Conservation (phyloP, 2,888 invertebrate species). For the Hydroisotoma schaefferi region DNA sequence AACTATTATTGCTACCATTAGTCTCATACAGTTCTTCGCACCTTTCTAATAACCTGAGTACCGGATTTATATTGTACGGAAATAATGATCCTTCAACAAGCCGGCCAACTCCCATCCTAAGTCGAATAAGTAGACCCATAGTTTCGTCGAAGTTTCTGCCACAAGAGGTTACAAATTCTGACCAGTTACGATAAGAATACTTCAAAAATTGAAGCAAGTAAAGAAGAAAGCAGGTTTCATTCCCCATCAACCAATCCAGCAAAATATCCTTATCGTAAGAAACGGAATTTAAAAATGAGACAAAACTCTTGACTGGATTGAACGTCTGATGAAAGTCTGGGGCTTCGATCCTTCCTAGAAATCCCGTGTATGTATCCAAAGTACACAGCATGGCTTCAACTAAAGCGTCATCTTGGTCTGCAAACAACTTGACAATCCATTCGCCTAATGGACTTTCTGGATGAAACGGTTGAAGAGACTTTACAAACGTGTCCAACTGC, state of each 20-base stretch:
- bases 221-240: slow-evolving; percentile 83
- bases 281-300: slow-evolving; percentile 78
- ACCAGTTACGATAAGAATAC: slow-evolving; percentile 77
- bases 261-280: slow-evolving; percentile 76
- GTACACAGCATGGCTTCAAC: slow-evolving; percentile 91
- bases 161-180: slow-evolving; percentile 74
- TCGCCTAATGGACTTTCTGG: slow-evolving; percentile 83
- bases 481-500: slow-evolving; percentile 76
- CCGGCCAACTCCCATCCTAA: slow-evolving; percentile 75
- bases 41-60: slow-evolving; percentile 73
- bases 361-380: slow-evolving; percentile 78
- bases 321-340: slow-evolving; percentile 64
- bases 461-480: slow-evolving; percentile 75
- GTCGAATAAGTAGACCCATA: slow-evolving; percentile 75
- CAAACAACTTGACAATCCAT: slow-evolving; percentile 81
- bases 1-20: slow-evolving; percentile 55
- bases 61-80: slow-evolving; percentile 86
- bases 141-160: slow-evolving; percentile 71
- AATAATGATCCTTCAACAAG: slow-evolving; percentile 77
- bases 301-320: slow-evolving; percentile 80
- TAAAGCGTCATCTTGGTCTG: slow-evolving; percentile 85
- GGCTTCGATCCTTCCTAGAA: slow-evolving; percentile 52
- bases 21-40: slow-evolving; percentile 82
- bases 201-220: slow-evolving; percentile 80
- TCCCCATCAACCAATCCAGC: slow-evolving; percentile 79